Conservation (phyloP, 2,888 invertebrate genomes). For the Eurois occulta region DNA sequence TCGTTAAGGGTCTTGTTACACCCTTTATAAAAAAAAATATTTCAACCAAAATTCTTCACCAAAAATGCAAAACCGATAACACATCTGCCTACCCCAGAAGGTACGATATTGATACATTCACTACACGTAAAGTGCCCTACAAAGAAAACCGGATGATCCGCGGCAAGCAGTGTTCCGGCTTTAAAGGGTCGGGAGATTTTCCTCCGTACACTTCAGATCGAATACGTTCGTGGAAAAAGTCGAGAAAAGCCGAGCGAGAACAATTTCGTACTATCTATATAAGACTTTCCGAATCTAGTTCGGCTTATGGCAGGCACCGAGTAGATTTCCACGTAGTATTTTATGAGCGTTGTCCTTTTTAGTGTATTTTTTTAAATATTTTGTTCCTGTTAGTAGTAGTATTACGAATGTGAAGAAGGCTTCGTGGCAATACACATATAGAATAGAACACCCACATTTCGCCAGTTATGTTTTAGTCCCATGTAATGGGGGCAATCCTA, state of each 20-base stretch:
- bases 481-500: too few species aligned
- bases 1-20: too few species aligned
- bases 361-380: background rate
- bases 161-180: conserved; percentile 42
- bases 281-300: conserved; percentile 11
- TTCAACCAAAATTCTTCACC: background rate
- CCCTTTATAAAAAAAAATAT: too few species aligned
- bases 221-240: conserved; percentile 44
- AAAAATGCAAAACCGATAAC: conserved; percentile 30
- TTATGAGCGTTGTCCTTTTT: background rate
- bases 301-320: conserved; percentile 10
- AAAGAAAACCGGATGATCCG: conserved; percentile 58
- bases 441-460: too few species aligned
- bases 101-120: conserved; percentile 25
- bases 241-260: conserved; percentile 19
- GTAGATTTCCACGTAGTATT: conserved; percentile 8
- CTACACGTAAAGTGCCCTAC: conserved; percentile 48
- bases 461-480: too few species aligned
- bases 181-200: conserved; percentile 54
- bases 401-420: too few species aligned
- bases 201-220: conserved; percentile 42
- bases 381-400: background rate
- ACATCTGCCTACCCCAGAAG: conserved; percentile 17
- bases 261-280: conserved; percentile 18
- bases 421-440: too few species aligned